Conservation (phyloP, 2,888 invertebrate genomes). For the Amphiduros pacificus region DNA sequence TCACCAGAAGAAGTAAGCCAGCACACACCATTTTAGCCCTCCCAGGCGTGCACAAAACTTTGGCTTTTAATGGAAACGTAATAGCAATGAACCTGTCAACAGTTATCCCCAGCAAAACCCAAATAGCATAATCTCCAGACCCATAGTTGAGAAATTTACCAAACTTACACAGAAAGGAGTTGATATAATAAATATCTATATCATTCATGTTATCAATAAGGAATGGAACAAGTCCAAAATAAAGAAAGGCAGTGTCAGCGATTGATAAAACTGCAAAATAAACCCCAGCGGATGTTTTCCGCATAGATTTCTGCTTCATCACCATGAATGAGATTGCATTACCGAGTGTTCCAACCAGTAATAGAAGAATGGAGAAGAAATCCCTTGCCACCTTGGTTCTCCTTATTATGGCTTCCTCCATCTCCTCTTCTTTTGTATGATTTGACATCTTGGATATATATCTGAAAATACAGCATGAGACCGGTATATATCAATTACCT, state of each 20-base stretch:
- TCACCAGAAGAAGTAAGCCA: not conserved
- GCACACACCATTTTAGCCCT: not conserved
- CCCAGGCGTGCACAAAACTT: conserved; percentile 4
- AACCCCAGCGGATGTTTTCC: conserved; percentile 3
- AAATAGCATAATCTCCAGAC: conserved; percentile 12
- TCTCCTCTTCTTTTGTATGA: no score
- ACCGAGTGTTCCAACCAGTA: conserved; percentile 7
- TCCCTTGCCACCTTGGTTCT: no score
- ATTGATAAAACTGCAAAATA: conserved; percentile 11
- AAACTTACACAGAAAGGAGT: conserved; percentile 2
- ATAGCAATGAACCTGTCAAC: conserved; percentile 18
- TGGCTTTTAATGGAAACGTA: conserved; percentile 12
- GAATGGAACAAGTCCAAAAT: not conserved
- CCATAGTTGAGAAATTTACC: conserved; percentile 8
- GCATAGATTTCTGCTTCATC: conserved; percentile 11
- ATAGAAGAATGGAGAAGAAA: no score
- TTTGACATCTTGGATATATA: no score
- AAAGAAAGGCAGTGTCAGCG: conserved; percentile 6
- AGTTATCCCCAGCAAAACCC: conserved; percentile 12
- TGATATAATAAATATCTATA: not conserved
- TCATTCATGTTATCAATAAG: not conserved
- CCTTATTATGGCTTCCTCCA: no score
- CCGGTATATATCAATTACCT: no score
- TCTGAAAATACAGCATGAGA: no score
- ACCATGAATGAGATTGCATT: conserved; percentile 8